Evolutionary conservation across 53 echinoderm and acorn worm species (phyloP).

Genomic region (Holothuria scabra): DNA sequence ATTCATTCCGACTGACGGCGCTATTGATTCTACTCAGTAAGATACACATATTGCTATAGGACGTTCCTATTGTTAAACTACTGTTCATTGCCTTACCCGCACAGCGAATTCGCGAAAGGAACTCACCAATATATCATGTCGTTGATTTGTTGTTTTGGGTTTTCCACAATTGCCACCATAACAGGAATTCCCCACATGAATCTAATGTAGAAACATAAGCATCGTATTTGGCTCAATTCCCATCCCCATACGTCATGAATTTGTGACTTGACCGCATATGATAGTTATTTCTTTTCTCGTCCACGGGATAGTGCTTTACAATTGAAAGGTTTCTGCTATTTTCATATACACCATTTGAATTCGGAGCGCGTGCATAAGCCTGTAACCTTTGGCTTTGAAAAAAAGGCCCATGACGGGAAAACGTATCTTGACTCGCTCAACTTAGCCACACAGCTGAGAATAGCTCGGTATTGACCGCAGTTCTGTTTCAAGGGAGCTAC

Average conservation of each 20-base stretch:
- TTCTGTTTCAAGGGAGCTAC: not conserved
- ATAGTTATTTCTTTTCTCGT: not conserved
- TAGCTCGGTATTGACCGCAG: conserved; percentile 26
- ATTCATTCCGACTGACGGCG: too few species aligned
- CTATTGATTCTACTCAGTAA: too few species aligned
- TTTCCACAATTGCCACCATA: conserved; percentile 15
- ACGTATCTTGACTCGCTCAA: conserved; percentile 6
- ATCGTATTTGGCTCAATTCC: conserved; percentile 24
- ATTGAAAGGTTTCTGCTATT: too few species aligned
- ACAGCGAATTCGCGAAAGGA: conserved; percentile 19
- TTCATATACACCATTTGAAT: conserved; percentile 27
- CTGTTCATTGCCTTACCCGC: not conserved
- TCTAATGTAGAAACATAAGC: conserved; percentile 14
- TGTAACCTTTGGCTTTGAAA: conserved; percentile 37
- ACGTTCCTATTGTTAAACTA: not conserved
- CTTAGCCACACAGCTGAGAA: conserved; percentile 22
- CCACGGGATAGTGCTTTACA: too few species aligned
- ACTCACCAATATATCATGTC: conserved; percentile 19
- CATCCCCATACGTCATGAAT: conserved; percentile 26
- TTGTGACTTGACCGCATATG: conserved; percentile 31
- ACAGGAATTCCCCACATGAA: conserved; percentile 2
- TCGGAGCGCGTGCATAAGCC: conserved; percentile 43
- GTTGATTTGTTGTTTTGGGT: conserved; percentile 9
- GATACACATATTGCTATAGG: too few species aligned
- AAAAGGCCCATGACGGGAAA: conserved; percentile 42